These are phyloP conservation scores for Drosophila infuscata DNA, from an alignment of 2,888 invertebrate species.

Conservation along the genomic window DNA sequence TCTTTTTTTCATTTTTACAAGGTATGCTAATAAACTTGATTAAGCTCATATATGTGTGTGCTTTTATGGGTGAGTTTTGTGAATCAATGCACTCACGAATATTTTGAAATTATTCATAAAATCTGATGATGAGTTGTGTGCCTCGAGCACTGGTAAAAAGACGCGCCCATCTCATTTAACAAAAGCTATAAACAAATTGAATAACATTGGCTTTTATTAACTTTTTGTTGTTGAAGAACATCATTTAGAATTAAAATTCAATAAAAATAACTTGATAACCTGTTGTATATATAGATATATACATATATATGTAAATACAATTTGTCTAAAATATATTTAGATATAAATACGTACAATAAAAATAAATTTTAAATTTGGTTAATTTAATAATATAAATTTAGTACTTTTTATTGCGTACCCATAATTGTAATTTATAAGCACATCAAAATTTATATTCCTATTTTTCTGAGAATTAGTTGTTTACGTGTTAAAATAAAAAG, in stretches of 20 bases:
- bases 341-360: background rate
- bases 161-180: conserved; percentile 32
- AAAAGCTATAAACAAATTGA: conserved; percentile 21
- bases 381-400: too few relatives aligned
- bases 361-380: background rate
- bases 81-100: conserved; percentile 44
- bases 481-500: background rate
- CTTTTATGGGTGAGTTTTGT: conserved; percentile 25
- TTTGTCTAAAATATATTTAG: background rate
- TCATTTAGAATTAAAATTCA: conserved; percentile 18
- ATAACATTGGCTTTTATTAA: conserved; percentile 18
- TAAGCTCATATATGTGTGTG: conserved; percentile 3
- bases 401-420: background rate
- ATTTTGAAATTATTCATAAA: conserved; percentile 20
- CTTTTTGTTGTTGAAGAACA: conserved; percentile 5
- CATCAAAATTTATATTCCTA: background rate
- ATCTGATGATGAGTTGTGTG: conserved; percentile 4
- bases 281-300: conserved; percentile 9
- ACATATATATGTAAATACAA: background rate
- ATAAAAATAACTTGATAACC: conserved; percentile 23
- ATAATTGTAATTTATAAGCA: background rate
- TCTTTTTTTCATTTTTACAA: conserved; percentile 7
- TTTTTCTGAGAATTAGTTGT: background rate
- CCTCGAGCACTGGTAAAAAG: conserved; percentile 6
- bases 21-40: conserved; percentile 34